A percentile compares a stretch with the other conserved stretches of the same genome.
Evolutionary conservation across 2,113 vertebrate genomes (phyloP).

Genomic region (Ochotona princeps): DNA sequence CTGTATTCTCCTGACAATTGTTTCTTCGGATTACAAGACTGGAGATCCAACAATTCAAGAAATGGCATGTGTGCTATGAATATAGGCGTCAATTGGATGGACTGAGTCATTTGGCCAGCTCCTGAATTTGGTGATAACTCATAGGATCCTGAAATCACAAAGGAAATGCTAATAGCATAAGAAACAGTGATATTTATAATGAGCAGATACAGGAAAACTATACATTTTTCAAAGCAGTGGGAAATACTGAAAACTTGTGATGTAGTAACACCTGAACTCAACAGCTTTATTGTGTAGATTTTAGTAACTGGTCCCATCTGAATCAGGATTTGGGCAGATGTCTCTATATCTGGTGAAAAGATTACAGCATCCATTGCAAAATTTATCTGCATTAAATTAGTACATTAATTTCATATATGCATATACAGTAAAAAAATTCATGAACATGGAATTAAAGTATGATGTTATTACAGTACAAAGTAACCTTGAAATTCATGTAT

Average conservation of each 20-base stretch:
- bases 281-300: not conserved
- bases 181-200: not conserved
- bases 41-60: not conserved
- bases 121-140: not conserved
- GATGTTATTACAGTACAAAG: no score
- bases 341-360: not conserved
- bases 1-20: not conserved
- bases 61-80: not conserved
- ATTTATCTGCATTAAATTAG: constrained; percentile 7
- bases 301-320: not conserved
- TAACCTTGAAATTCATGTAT: no score
- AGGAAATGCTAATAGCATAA: not conserved
- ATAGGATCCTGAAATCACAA: not conserved
- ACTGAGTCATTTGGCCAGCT: not conserved
- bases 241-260: not conserved
- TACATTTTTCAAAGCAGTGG: not conserved
- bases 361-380: not conserved
- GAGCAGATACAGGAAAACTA: not conserved
- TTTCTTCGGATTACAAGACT: not conserved
- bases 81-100: not conserved
- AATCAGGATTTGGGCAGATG: not conserved
- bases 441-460: no score
- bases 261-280: not conserved
- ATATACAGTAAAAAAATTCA: no score
- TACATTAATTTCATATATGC: not conserved